Evolutionary conservation across 2,888 invertebrate genomes (phyloP).

Genomic region (Agonopterix alstromeriana): DNA sequence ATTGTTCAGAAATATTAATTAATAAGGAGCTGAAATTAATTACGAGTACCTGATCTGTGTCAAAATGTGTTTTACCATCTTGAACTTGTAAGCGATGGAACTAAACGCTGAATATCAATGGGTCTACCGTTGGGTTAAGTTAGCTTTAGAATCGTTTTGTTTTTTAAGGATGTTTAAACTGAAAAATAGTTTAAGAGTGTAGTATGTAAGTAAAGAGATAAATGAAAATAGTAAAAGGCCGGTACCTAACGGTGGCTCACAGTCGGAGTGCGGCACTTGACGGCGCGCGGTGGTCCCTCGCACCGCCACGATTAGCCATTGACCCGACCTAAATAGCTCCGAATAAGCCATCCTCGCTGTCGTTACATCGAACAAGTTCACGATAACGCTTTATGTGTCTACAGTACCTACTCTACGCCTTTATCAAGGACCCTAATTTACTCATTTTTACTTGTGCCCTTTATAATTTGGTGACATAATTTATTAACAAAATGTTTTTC

Average conservation of each 20-base stretch:
- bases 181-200: too few relatives aligned
- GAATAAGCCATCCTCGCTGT: conserved; percentile 48
- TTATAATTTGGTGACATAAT: too few relatives aligned
- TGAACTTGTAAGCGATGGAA: conserved; percentile 1
- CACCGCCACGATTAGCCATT: conserved; percentile 51
- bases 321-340: conserved; percentile 58
- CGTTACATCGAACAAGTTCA: conserved; percentile 48
- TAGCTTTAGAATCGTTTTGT: too few relatives aligned
- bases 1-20: not conserved
- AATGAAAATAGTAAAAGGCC: too few relatives aligned
- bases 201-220: too few relatives aligned
- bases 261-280: not conserved
- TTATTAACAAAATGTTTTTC: too few relatives aligned
- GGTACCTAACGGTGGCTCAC: not conserved
- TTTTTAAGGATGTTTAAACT: too few relatives aligned
- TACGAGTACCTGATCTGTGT: not conserved
- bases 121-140: not conserved
- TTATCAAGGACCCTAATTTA: conserved; percentile 30
- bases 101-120: not conserved
- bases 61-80: conserved; percentile 2
- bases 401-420: conserved; percentile 12
- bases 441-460: conserved; percentile 19
- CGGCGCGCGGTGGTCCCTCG: conserved; percentile 20
- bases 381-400: conserved; percentile 33
- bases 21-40: conserved; percentile 1